Base-by-base conservation (phyloP, 1,140 invertebrate genomes). In the Acromyrmex charruanus region DNA sequence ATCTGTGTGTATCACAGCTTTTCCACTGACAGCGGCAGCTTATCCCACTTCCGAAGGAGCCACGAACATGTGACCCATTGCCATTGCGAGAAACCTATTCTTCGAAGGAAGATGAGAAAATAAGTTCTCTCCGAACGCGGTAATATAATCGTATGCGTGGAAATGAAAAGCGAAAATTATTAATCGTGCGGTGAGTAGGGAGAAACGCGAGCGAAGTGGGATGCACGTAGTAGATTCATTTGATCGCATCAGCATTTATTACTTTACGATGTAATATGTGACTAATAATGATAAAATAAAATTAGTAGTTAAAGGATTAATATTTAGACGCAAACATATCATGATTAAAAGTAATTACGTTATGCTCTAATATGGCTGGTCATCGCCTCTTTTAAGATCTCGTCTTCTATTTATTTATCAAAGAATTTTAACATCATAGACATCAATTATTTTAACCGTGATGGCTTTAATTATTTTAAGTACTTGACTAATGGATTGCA, bases 1-100 rank as follows among this genome's bases (percentile, higher is more conserved):
- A 89, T 90, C 89, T 71, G 89, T 90, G 53, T 90, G 71, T 90
- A 85, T 90, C 63, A 39, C 28, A 58, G 55, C 84, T 77, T 77
- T 77, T 65, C 86, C 69, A 68, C 21, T 80, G 80, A 58, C 85
- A 88, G 31, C 85, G 89, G 35, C 59, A 80, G 88, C 88, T 90
- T 90, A 90, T 88, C 69, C 88, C 35, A 80, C 80, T 81, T 90
- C 44, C 69, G 88, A 90, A 90, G 68, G 18, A 39, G 80, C 74
- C 65, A 44, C 5, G 85, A 90, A 87, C 88, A 86, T 81, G 88
- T 87, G 89, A 89, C 80, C 89, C 80, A 58, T 85, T 61, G 59
- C 71, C 72, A 68, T 84, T 21, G 61, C 68, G 53, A 9, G n/a
- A 55, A 89, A 69, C 74, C 82, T 66, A 87, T 81, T 79, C 65